phyloP scores from a whole-genome alignment of 2,113 vertebrate genomes.

The Hirundichthys speculiger region DNA sequence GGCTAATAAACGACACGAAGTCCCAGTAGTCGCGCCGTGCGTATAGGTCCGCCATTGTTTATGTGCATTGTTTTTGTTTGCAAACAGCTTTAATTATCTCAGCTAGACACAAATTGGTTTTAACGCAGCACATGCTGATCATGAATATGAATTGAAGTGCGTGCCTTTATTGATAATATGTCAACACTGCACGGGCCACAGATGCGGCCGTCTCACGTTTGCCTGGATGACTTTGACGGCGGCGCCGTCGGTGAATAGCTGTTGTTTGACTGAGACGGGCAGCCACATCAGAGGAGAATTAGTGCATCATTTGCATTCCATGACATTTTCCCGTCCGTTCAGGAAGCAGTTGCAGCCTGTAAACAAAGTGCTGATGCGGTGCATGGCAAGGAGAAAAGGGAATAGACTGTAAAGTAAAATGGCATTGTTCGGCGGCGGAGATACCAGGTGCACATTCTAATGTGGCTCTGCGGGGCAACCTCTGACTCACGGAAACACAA shows the following conservation, averaged over 20 bases:
- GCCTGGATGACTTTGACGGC: constrained; percentile 62
- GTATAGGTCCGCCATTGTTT: constrained; percentile 4
- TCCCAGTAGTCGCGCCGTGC: background rate
- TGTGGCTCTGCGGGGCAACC: constrained; percentile 64
- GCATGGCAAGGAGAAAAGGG: constrained; percentile 67
- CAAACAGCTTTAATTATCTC: constrained; percentile 36
- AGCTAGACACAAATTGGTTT: constrained; percentile 20
- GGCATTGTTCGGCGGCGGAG: constrained; percentile 62
- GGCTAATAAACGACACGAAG: constrained; percentile 23
- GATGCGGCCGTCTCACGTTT: constrained; percentile 15
- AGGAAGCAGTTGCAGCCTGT: constrained; percentile 63
- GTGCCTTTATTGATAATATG: constrained; percentile 40
- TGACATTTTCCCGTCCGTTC: constrained; percentile 76
- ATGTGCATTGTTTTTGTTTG: background rate
- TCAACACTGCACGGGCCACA: constrained; percentile 7
- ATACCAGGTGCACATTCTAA: constrained; percentile 74
- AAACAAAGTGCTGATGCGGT: constrained; percentile 67
- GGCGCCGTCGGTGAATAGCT: constrained; percentile 47
- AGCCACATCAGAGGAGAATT: constrained; percentile 60
- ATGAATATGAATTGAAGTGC: constrained; percentile 9
- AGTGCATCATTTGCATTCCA: constrained; percentile 74
- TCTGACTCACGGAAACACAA: constrained; percentile 64
- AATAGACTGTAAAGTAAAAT: constrained; percentile 72
- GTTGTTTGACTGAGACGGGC: constrained; percentile 65
- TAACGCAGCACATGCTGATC: background rate